Percentiles rank a stretch among this genome's conserved stretches.
Evolutionary conservation across 2,888 invertebrate species (phyloP).

Genomic region (Cacoxenus indagator): DNA sequence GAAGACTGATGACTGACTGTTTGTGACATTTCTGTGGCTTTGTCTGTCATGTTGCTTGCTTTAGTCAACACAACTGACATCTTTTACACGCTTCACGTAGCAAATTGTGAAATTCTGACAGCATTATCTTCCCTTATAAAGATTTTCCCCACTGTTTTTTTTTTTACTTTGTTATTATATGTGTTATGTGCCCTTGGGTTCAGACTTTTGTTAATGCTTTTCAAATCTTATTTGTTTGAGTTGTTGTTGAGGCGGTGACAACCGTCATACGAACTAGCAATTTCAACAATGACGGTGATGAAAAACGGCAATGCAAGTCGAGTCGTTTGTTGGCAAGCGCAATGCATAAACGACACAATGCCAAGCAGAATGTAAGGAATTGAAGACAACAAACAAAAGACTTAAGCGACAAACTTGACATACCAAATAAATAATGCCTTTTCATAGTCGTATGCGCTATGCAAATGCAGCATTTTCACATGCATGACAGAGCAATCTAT

Average conservation of each 20-base stretch:
- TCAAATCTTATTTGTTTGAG: no score
- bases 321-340: neutral
- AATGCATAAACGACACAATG: neutral
- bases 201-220: no score
- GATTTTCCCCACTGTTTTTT: neutral
- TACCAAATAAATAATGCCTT: constrained; percentile 50
- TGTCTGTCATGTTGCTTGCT: no score
- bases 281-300: neutral
- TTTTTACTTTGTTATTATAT: neutral
- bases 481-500: constrained; percentile 9
- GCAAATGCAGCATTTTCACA: constrained; percentile 45
- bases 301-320: neutral
- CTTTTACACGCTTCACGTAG: constrained; percentile 58
- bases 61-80: constrained; percentile 42
- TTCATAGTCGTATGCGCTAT: constrained; percentile 37
- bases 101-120: constrained; percentile 59
- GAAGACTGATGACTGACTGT: no score
- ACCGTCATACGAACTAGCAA: constrained; percentile 6
- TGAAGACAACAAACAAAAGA: constrained; percentile 38
- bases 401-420: constrained; percentile 57
- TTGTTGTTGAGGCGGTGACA: no score
- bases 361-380: constrained; percentile 45
- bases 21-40: no score
- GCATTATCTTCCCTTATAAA: neutral
- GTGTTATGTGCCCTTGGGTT: no score